Conservation (phyloP, 2,113 vertebrate genomes). For the Ailuropoda melanoleuca region DNA sequence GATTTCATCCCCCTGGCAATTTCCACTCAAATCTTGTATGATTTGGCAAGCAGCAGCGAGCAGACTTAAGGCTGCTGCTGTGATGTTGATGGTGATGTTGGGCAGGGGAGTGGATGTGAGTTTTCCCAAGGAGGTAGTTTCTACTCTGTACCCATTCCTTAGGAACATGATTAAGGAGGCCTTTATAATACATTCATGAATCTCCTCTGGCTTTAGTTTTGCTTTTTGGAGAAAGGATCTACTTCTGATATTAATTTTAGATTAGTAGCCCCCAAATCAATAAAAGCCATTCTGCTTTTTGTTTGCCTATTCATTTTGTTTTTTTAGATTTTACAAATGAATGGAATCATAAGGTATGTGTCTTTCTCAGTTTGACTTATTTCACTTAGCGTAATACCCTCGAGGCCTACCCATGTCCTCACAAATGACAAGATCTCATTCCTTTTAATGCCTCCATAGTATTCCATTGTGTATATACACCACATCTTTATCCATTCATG, state of each 20-base stretch:
- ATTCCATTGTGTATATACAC: not conserved
- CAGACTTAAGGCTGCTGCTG: not conserved
- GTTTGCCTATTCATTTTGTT: not conserved
- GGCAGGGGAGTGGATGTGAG: not conserved
- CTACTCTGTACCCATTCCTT: not conserved
- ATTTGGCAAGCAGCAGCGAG: not conserved
- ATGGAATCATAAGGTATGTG: not conserved
- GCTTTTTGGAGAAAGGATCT: not conserved
- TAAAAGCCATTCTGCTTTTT: not conserved
- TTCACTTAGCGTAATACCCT: not conserved
- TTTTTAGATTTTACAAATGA: not conserved
- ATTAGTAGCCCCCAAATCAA: not conserved
- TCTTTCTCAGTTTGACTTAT: not conserved
- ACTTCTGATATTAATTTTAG: not conserved
- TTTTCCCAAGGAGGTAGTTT: not conserved
- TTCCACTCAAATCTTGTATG: not conserved
- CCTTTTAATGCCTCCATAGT: not conserved
- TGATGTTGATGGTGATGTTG: no score
- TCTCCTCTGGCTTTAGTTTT: not conserved
- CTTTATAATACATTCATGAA: not conserved
- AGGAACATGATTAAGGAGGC: not conserved
- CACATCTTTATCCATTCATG: not conserved
- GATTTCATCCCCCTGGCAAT: not conserved
- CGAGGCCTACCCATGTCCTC: not conserved
- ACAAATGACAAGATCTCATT: not conserved